Evolutionary conservation across 2,888 invertebrate species (phyloP), one percentile per base, ranked within the genome.

Genomic region (Lasioglossum malachurum): DNA sequence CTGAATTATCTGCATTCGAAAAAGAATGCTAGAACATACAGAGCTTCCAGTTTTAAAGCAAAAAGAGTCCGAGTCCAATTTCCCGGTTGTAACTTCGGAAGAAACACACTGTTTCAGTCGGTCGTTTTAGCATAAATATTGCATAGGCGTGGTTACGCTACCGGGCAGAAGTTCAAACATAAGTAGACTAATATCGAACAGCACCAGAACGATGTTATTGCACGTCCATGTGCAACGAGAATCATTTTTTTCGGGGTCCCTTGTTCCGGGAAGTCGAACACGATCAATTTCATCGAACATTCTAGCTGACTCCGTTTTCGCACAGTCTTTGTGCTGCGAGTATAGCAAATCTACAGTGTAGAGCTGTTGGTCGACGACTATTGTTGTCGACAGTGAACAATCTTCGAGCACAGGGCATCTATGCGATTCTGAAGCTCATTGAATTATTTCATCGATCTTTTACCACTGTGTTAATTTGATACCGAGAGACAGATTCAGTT

Each of bases 101-200:
- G 60, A 60, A 60, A 60, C 57, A 27, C 60, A 14, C 60, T 60
- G 60, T 4, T 60, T 27, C 60, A 14, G 60, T 14, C 27, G 60
- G 60, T 60, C 27, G 60, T 60, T 27, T 67, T 67, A 67, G 0
- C 69, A 69, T 38, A 69, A 69, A 69, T 69, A 69, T 69, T 69
- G 38, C 38, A 69, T 35, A 8, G 35, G 31, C 35, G 67, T 2
- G 7, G 35, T 67, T 67, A 67, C 35, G 19, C 38, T 19, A 23
- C 23, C 35, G 23, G 4, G 4, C 69, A 38, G 23, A 27, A 31
- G 16, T 31, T 19, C 19, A 38, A 38, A 69, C 38, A 23, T 23
- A 69, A 69, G 38, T 69, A 69, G 69, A 38, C 35, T 38, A 69
- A 69, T 38, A 69, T 69, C 69, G 69, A 69, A 23, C 69, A 69